Evolutionary conservation across 2,113 vertebrate genomes (phyloP).

Genomic region (Propithecus coquereli): DNA sequence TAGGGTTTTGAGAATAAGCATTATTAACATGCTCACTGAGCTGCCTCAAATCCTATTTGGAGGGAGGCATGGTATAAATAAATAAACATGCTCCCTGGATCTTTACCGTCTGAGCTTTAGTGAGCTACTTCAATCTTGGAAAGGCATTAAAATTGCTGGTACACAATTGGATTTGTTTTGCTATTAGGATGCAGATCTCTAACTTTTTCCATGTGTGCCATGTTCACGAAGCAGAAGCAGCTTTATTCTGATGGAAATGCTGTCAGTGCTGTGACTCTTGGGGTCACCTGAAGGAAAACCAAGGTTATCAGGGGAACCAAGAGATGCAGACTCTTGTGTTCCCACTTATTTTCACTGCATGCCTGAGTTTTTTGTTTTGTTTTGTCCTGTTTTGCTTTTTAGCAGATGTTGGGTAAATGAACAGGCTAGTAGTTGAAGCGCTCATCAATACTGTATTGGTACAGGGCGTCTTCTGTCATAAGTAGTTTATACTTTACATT

Average conservation of each 20-base stretch:
- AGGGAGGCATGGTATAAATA: constrained; percentile 68
- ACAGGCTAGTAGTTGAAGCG: background rate
- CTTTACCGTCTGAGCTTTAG: constrained; percentile 57
- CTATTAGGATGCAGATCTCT: constrained; percentile 16
- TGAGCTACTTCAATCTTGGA: constrained; percentile 48
- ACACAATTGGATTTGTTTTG: constrained; percentile 63
- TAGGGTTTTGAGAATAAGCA: constrained; percentile 59
- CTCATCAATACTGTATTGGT: background rate
- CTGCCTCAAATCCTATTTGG: constrained; percentile 68
- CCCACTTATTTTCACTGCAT: background rate
- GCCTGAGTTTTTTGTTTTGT: background rate
- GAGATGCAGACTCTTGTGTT: background rate
- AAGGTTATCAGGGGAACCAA: background rate
- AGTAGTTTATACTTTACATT: background rate
- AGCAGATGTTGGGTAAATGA: background rate
- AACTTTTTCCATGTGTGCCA: constrained; percentile 9
- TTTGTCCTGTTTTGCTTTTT: background rate
- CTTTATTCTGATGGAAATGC: background rate
- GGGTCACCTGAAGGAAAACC: constrained; percentile 13
- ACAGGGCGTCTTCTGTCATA: background rate
- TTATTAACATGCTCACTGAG: constrained; percentile 71
- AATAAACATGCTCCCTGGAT: constrained; percentile 61
- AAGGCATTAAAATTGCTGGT: constrained; percentile 54
- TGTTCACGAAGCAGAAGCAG: background rate
- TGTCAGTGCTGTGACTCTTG: background rate